Evolutionary conservation across 2,113 vertebrate genomes (phyloP), one percentile per base, ranked within the genome.

Genomic region (Benitochromis conjunctus): DNA sequence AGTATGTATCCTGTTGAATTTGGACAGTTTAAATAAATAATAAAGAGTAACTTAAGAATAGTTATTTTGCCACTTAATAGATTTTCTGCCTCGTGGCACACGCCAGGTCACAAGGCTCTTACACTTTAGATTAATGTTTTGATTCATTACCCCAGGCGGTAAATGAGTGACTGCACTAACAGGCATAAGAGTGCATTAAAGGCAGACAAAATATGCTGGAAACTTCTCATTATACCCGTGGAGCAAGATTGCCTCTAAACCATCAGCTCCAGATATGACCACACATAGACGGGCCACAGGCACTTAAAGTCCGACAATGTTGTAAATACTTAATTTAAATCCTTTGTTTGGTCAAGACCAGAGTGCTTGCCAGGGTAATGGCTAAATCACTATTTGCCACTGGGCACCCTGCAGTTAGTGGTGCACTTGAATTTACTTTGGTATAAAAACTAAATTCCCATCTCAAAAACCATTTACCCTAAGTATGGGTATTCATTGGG

Each of bases 321-420:
- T 84, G 64, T 87, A 94, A 94, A 90, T 82, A 93, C 91, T 86
- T 86, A 9, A 92, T 91, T 91, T 79, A 79, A 90, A 69, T 60
- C 56, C 51, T 48, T 77, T 88, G 84, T 92, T 93, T 93, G 80
- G 91, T 91, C 76, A 89, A 78, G 89, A 78, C 84, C 89, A 38
- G 41, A 80, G 69, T 90, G 76, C 83, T 34, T 81, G 76, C 91
- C 79, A 81, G 84, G 85, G 79, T 80, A 79, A 88, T 66, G 46
- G 48, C 78, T 89, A 92, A 95, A 94, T 94, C 90, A 89, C 90
- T 80, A 58, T 85, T 74, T 89, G 91, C 89, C 81, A 88, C 34
- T 9, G 41, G 80, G 78, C 88, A 92, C 82, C 91, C 93, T 91
- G 86, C 86, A 95, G 86, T 96, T 95, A 93, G 89, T 88, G 92